Conservation (phyloP, 1,140 invertebrate genomes). For the Teleopsis dalmanni region DNA sequence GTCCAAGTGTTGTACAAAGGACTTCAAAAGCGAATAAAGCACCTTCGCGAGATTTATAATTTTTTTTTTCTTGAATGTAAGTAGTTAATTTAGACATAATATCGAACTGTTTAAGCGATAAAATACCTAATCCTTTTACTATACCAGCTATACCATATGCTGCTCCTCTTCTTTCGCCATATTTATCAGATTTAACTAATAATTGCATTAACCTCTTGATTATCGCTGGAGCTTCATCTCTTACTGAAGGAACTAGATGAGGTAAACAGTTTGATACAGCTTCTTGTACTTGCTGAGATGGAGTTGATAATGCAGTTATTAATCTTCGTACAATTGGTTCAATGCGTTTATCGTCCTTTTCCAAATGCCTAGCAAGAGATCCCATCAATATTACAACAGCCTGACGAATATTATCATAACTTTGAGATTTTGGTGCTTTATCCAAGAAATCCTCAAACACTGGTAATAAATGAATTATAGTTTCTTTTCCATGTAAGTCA, state of each 20-base stretch:
- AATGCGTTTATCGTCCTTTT: conserved; percentile 77
- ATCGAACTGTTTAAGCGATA: conserved; percentile 89
- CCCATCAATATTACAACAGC: conserved; percentile 97
- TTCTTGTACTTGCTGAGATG: conserved; percentile 96
- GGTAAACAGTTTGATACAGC: conserved; percentile 95
- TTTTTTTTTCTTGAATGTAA: conserved; percentile 95
- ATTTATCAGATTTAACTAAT: conserved; percentile 87
- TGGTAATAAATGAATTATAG: conserved; percentile 67
- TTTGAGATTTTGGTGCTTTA: conserved; percentile 80
- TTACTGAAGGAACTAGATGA: conserved; percentile 84
- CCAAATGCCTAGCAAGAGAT: conserved; percentile 88
- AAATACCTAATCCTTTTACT: conserved; percentile 93
- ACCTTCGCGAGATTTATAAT: conserved; percentile 86
- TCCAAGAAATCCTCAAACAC: conserved; percentile 88
- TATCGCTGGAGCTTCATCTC: conserved; percentile 79
- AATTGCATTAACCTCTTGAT: conserved; percentile 83
- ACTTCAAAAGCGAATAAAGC: conserved; percentile 97
- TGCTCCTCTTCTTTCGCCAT: conserved; percentile 81
- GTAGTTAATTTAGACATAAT: conserved; percentile 91
- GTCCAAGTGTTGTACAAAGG: conserved; percentile 88
- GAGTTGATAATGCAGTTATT: conserved; percentile 86
- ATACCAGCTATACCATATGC: conserved; percentile 83
- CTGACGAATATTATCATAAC: conserved; percentile 86
- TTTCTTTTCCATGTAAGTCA: conserved; percentile 82
- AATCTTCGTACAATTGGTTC: conserved; percentile 89